A percentile compares a stretch with the other conserved stretches of the same genome.
Conservation (phyloP, 2,797 vertebrate genomes). For the Cichlasoma orientale region DNA sequence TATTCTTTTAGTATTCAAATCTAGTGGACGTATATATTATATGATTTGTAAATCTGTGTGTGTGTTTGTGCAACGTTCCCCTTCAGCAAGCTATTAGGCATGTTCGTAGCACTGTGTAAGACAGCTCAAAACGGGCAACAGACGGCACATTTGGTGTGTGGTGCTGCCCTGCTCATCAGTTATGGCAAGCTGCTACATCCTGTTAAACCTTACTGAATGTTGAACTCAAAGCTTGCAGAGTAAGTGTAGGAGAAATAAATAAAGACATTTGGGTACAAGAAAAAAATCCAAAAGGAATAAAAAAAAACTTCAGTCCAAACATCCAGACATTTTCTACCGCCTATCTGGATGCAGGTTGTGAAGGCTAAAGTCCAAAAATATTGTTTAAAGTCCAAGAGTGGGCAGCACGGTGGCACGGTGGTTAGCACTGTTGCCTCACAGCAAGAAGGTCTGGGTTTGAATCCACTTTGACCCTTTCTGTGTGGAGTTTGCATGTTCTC, state of each 20-base stretch:
- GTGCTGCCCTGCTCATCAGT: slow-evolving; percentile 43
- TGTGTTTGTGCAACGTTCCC: neutral
- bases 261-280: neutral
- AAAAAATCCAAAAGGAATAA: neutral
- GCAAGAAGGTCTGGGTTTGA: too few relatives aligned
- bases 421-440: too few relatives aligned
- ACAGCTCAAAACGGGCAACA: slow-evolving; percentile 31
- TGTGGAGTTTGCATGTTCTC: too few relatives aligned
- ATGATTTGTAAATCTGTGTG: neutral
- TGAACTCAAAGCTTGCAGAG: slow-evolving; percentile 9
- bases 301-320: neutral
- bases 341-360: neutral
- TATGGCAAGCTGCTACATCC: slow-evolving; percentile 34
- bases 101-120: slow-evolving; percentile 13
- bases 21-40: neutral
- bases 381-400: neutral
- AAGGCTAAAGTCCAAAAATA: neutral
- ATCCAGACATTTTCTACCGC: neutral
- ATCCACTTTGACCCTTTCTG: too few relatives aligned
- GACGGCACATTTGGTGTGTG: slow-evolving; percentile 44
- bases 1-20: neutral
- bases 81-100: slow-evolving; percentile 7
- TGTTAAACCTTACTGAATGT: slow-evolving; percentile 41
- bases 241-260: neutral
- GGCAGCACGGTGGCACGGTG: too few relatives aligned